These are phyloP conservation scores for Patella depressa DNA, from an alignment of 2,888 invertebrate species.

Conservation along the genomic window DNA sequence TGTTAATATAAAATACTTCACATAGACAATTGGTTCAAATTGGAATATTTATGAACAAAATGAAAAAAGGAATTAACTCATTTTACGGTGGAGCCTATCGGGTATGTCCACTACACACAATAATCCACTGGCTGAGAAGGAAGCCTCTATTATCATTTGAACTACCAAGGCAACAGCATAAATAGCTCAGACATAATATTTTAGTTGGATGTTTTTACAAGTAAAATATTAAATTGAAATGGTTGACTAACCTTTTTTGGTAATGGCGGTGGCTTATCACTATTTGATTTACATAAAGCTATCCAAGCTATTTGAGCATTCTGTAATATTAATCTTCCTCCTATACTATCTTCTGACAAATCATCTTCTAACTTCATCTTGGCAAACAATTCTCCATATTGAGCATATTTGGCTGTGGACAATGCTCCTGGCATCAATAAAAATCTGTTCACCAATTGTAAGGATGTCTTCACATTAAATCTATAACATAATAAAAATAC, in stretches of 20 bases:
- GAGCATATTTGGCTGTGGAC: constrained; percentile 83
- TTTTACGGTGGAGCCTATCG: no score
- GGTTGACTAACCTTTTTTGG: neutral
- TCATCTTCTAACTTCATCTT: constrained; percentile 81
- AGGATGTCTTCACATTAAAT: constrained; percentile 79
- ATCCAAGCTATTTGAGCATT: constrained; percentile 82
- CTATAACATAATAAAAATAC: constrained; percentile 54
- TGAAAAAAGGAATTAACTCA: no score
- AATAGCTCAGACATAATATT: no score
- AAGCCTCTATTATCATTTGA: no score
- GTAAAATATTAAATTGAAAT: no score
- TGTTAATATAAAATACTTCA: constrained; percentile 27
- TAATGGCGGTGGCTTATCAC: neutral
- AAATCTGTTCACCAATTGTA: constrained; percentile 79
- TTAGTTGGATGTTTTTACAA: no score
- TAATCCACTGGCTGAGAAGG: no score
- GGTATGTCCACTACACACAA: no score
- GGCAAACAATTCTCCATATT: constrained; percentile 83
- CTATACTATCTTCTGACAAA: constrained; percentile 85
- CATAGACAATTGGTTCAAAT: no score
- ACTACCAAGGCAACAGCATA: no score
- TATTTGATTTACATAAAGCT: constrained; percentile 49
- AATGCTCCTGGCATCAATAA: constrained; percentile 75
- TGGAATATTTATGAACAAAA: no score
- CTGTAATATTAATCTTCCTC: constrained; percentile 83